Conservation (phyloP, 2,113 vertebrate genomes). For the Neogale vison region DNA sequence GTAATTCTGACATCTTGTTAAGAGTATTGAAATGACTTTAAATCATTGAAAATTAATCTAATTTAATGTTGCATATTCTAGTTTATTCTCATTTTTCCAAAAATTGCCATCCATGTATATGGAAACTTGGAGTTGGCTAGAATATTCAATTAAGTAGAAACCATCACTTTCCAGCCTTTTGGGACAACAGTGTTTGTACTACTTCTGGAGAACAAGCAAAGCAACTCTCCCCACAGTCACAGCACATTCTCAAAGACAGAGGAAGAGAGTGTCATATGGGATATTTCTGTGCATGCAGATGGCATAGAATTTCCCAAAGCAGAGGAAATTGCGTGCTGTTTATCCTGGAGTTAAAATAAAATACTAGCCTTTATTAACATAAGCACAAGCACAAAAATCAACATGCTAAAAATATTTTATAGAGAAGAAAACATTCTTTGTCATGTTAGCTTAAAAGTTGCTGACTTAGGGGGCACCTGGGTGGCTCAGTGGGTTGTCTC, state of each 20-base stretch:
- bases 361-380: neutral
- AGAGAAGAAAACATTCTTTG: neutral
- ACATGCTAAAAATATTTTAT: neutral
- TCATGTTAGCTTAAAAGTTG: neutral
- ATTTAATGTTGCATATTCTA: neutral
- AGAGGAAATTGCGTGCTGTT: neutral
- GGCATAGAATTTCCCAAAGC: neutral
- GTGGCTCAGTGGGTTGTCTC: too few species aligned
- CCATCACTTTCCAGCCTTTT: neutral
- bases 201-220: neutral
- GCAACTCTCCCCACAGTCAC: neutral
- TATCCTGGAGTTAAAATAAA: neutral
- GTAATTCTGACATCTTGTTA: neutral
- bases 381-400: neutral
- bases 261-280: too few species aligned
- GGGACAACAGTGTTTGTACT: neutral
- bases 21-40: neutral
- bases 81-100: conserved; percentile 2
- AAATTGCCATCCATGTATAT: neutral
- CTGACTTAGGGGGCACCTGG: too few species aligned
- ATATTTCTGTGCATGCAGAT: too few species aligned
- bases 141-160: neutral
- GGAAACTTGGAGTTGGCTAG: neutral
- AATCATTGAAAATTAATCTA: neutral
- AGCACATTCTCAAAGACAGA: neutral